Conservation (phyloP, 2,113 vertebrate genomes). For the Perccottus glenii region DNA sequence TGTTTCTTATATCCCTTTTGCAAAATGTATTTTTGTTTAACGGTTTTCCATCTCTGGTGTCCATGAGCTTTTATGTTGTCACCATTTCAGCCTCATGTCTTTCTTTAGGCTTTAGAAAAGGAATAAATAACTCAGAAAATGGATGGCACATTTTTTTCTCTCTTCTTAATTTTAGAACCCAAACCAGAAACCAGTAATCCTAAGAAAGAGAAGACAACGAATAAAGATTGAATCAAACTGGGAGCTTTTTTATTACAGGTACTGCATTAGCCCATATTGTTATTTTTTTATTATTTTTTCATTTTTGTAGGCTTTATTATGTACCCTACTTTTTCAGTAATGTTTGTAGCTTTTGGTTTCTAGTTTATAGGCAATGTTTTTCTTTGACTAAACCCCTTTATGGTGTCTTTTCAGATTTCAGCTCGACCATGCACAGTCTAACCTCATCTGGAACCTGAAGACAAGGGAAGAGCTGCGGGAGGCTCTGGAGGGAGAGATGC, state of each 20-base stretch:
- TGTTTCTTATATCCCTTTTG: slow-evolving; percentile 4
- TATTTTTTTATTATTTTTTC: too few species aligned
- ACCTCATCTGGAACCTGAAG: slow-evolving; percentile 99
- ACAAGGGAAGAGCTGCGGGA: slow-evolving; percentile 97
- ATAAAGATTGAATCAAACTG: slow-evolving; percentile 99
- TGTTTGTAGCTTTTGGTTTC: too few species aligned
- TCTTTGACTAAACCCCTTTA: not conserved
- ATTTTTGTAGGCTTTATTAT: too few species aligned
- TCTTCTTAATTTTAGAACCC: slow-evolving; percentile 83
- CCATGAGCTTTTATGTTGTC: slow-evolving; percentile 14
- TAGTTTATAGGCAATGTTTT: not conserved
- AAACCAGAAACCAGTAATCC: slow-evolving; percentile 95
- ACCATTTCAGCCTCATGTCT: slow-evolving; percentile 11
- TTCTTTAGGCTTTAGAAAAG: not conserved
- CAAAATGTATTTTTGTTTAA: slow-evolving; percentile 8
- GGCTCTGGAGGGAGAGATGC: slow-evolving; percentile 95
- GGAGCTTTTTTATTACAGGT: slow-evolving; percentile 99
- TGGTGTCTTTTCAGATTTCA: slow-evolving; percentile 83
- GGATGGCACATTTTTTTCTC: too few species aligned
- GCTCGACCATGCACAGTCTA: slow-evolving; percentile 92
- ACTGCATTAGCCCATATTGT: slow-evolving; percentile 19
- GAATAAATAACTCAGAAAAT: not conserved
- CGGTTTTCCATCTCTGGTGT: slow-evolving; percentile 7
- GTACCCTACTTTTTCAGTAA: too few species aligned
- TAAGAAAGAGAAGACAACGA: slow-evolving; percentile 95